Percentiles rank a stretch among this genome's conserved stretches.
Conservation (phyloP, 2,888 invertebrate species). For the Mythimna loreyi region DNA sequence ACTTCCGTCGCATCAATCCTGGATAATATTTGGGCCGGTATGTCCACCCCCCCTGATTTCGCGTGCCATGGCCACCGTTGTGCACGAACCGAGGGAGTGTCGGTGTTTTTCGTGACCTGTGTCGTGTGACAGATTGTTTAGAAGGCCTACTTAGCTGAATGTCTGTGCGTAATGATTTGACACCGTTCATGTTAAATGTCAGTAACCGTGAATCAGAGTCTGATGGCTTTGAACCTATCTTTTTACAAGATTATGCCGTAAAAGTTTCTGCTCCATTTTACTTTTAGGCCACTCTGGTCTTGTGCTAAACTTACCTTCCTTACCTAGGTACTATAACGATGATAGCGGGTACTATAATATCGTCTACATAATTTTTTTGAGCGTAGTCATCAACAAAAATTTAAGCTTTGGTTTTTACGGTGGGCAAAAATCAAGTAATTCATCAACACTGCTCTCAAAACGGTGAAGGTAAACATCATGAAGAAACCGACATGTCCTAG, state of each 20-base stretch:
- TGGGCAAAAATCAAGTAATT: no score
- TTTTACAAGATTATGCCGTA: not conserved
- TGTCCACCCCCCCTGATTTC: constrained; percentile 66
- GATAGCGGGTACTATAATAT: no score
- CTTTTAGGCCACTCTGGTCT: no score
- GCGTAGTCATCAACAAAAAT: no score
- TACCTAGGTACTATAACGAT: no score
- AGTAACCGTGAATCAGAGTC: not conserved
- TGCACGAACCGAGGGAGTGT: constrained; percentile 65
- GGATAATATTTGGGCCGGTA: constrained; percentile 57
- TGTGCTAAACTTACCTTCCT: no score
- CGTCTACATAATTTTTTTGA: no score
- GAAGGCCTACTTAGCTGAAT: constrained; percentile 41
- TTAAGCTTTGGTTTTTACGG: no score
- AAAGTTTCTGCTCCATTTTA: not conserved
- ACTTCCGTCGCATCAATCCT: constrained; percentile 50
- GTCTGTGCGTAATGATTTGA: constrained; percentile 16
- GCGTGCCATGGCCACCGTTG: constrained; percentile 61
- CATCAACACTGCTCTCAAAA: no score
- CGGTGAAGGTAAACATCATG: no score
- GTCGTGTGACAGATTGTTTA: constrained; percentile 30
- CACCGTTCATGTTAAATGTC: constrained; percentile 13
- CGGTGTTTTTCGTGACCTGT: constrained; percentile 63
- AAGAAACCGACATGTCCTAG: no score
- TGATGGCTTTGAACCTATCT: not conserved